A percentile compares a stretch with the other conserved stretches of the same genome.
These are phyloP conservation scores for Mirounga angustirostris DNA, from an alignment of 2,113 vertebrate species.

Conservation along the genomic window DNA sequence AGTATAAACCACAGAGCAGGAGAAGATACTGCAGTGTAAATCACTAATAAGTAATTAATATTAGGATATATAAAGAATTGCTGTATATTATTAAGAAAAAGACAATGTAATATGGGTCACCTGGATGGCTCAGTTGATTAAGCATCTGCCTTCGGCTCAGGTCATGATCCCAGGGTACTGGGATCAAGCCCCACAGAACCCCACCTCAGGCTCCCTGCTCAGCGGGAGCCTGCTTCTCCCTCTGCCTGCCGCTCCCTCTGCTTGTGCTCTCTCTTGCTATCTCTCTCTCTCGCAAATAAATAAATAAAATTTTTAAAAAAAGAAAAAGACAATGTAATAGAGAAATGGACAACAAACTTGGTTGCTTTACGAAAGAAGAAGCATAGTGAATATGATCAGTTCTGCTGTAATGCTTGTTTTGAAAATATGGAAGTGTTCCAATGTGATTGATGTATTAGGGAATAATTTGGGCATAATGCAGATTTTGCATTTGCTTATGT, in stretches of 20 bases:
- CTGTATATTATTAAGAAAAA: conserved; percentile 26
- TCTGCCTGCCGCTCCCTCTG: too few species aligned
- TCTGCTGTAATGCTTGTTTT: conserved; percentile 33
- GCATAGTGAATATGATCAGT: conserved; percentile 1
- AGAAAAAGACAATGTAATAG: not conserved
- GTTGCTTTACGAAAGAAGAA: conserved; percentile 21
- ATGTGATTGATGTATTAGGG: not conserved
- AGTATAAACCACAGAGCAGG: not conserved
- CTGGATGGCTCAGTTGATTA: too few species aligned
- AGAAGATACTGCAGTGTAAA: not conserved
- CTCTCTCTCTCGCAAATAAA: not conserved
- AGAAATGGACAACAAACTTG: not conserved
- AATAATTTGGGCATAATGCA: not conserved
- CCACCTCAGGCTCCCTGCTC: too few species aligned
- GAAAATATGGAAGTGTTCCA: conserved; percentile 22
- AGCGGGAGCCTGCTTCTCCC: too few species aligned
- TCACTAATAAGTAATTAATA: conserved; percentile 7
- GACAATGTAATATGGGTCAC: not conserved
- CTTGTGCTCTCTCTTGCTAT: too few species aligned
- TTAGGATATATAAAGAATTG: conserved; percentile 6
- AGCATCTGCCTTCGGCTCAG: too few species aligned
- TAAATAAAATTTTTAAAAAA: not conserved
- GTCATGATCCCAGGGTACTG: too few species aligned
- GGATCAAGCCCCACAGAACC: too few species aligned
- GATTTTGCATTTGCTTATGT: not conserved